Base-by-base conservation (phyloP, 2,888 invertebrate species). In the Drosophila picticornis region DNA sequence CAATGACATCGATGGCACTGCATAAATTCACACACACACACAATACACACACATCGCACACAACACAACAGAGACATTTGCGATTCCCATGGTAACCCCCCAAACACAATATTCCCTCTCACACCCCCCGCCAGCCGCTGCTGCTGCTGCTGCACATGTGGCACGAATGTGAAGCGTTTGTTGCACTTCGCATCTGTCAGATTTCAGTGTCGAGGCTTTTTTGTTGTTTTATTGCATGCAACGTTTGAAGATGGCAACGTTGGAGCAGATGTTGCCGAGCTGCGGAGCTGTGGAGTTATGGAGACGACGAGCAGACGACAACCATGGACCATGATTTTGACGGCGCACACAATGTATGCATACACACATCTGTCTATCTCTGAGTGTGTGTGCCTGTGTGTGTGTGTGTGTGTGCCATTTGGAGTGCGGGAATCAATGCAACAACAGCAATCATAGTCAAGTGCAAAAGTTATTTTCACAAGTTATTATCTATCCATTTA, bases 401-500 rank as follows among this genome's bases (percentile, higher is more conserved):
- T 50, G 46, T 58, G 38, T 67, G 50, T 67, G 57, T 63, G 67
- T 46, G 46, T 22, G 65, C 31, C 38, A 48, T 62, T 64, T 62
- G 0, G 48, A 67, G 58, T 59, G 71, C 52, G 70, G 70, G 61
- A 64, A 68, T 77, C 63, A 63, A 73, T 75, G 65, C 57, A 40
- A 56, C 59, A 69, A 59, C 56, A 58, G 11, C 46, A 57, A 60
- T 56, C 75, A 60, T 56, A 56, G 66, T 87, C 84, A 89, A 85
- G 90, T 89, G 90, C 83, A 84, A 84, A 84, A 87, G 90, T 84
- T 85, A 89, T 85, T 85, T 89, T 84, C 84, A 85, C 90, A 85
- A 85, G 90, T 85, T 85, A 85, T 85, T 85, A 85, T 85, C 84
- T 84, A 89, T 85, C 83, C 84, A 89, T 85, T 85, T 87, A 90